These are phyloP conservation scores for Branchellion lobata DNA, from an alignment of 2,888 invertebrate genomes.

Conservation along the genomic window DNA sequence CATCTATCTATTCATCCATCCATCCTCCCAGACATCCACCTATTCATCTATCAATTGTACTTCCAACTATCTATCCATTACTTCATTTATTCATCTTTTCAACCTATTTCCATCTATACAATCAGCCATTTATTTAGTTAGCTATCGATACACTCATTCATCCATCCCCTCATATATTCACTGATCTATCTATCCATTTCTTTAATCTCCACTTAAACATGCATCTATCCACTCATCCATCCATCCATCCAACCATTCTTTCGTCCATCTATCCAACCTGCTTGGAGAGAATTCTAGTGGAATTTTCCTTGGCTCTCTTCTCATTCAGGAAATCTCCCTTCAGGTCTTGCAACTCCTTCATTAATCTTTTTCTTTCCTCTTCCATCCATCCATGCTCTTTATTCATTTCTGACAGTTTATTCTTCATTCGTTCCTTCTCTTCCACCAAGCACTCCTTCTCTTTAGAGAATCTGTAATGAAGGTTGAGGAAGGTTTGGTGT, in stretches of 20 bases:
- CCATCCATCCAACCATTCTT: neutral
- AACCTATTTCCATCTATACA: neutral
- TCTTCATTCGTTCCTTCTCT: neutral
- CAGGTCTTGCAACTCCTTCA: conserved; percentile 50
- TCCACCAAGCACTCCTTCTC: neutral
- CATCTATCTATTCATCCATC: neutral
- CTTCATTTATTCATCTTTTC: neutral
- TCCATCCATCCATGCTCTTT: neutral
- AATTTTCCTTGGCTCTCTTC: conserved; percentile 57
- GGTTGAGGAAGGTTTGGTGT: too few relatives aligned
- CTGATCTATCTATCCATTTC: neutral
- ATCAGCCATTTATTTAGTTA: neutral
- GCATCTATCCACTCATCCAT: neutral
- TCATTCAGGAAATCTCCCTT: conserved; percentile 57
- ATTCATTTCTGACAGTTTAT: neutral
- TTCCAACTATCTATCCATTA: neutral
- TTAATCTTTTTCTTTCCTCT: neutral
- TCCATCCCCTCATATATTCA: neutral
- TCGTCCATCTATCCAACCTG: conserved; percentile 1
- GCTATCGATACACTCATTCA: neutral
- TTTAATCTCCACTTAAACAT: neutral
- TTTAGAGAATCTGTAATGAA: too few relatives aligned
- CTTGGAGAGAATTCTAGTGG: conserved; percentile 53
- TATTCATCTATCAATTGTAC: too few relatives aligned
- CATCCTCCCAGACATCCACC: neutral